phyloP scores from a whole-genome alignment of 2,797 vertebrate genomes.

The Podarcis lilfordi region DNA sequence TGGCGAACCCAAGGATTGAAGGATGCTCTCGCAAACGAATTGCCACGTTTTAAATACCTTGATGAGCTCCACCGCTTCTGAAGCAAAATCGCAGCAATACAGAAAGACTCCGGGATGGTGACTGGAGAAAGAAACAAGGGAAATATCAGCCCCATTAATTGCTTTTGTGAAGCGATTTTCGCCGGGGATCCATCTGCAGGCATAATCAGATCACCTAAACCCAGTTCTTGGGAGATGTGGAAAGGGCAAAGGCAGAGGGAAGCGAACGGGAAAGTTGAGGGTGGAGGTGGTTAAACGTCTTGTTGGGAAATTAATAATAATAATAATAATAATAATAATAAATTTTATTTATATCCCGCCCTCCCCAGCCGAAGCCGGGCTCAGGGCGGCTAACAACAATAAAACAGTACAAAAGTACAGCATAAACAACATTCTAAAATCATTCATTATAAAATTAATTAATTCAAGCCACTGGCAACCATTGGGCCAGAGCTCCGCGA shows the following conservation, averaged over 20 bases:
- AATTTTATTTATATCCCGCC: too few relatives aligned
- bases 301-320: not conserved
- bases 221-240: conserved; percentile 16
- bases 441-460: too few relatives aligned
- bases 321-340: too few relatives aligned
- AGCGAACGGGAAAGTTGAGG: not conserved
- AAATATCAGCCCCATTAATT: conserved; percentile 55
- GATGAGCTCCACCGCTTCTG: conserved; percentile 86
- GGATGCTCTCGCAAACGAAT: conserved; percentile 46
- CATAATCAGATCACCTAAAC: not conserved
- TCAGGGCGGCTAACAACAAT: too few relatives aligned
- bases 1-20: conserved; percentile 62
- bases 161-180: conserved; percentile 52
- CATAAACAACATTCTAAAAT: too few relatives aligned
- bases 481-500: too few relatives aligned
- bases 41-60: conserved; percentile 81
- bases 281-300: not conserved
- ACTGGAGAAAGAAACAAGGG: conserved; percentile 69
- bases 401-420: too few relatives aligned
- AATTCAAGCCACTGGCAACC: too few relatives aligned
- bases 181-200: not conserved
- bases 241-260: conserved; percentile 44
- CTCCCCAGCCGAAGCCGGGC: too few relatives aligned
- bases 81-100: conserved; percentile 94
- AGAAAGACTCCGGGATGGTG: conserved; percentile 80